Evolutionary conservation across 2,113 vertebrate genomes (phyloP).

Genomic region (Ahaetulla prasina): DNA sequence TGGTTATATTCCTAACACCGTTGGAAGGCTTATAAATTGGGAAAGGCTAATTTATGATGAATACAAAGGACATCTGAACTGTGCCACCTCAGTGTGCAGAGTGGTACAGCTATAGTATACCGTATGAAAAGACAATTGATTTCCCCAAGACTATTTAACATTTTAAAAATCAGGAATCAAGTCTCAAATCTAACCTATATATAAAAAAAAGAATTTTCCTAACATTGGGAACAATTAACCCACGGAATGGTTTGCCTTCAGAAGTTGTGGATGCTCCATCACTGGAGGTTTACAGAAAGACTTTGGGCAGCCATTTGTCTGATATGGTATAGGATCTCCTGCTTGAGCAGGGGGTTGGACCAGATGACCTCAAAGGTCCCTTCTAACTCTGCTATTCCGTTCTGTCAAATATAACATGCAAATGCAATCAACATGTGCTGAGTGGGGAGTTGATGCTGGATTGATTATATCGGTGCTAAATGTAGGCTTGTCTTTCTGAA

Average conservation of each 20-base stretch:
- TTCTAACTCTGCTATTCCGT: neutral
- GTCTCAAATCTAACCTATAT: neutral
- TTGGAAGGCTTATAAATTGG: neutral
- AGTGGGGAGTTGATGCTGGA: neutral
- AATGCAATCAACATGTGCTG: neutral
- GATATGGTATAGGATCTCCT: neutral
- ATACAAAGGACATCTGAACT: neutral
- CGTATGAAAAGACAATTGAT: neutral
- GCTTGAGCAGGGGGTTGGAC: neutral
- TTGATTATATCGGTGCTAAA: neutral
- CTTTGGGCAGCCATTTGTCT: too few relatives aligned
- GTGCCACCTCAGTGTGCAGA: neutral
- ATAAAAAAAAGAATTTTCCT: neutral
- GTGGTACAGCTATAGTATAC: neutral
- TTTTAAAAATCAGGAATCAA: neutral
- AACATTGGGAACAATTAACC: neutral
- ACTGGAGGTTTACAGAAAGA: neutral
- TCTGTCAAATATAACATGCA: neutral
- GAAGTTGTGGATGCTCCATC: neutral
- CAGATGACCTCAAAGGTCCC: neutral
- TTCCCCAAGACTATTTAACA: neutral
- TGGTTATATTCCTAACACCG: neutral
- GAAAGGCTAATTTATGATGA: neutral
- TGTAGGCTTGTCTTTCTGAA: neutral
- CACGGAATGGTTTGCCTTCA: neutral